phyloP scores from a whole-genome alignment of 2,113 vertebrate species.

The Kryptolebias marmoratus region DNA sequence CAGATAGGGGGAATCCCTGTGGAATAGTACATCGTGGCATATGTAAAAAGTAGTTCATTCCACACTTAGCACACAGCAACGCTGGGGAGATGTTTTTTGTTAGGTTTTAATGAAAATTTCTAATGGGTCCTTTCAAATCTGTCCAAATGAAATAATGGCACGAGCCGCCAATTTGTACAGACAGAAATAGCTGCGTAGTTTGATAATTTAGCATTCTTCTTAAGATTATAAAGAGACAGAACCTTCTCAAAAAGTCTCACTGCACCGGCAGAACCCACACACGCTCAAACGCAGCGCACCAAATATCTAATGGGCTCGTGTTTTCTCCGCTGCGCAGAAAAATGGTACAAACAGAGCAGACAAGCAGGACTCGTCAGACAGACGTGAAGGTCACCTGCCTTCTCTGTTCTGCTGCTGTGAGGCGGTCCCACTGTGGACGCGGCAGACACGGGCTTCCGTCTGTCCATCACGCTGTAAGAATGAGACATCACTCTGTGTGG shows the following conservation, averaged over 20 bases:
- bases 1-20: slow-evolving; percentile 67
- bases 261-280: slow-evolving; percentile 36
- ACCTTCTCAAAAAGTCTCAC: slow-evolving; percentile 38
- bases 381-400: slow-evolving; percentile 75
- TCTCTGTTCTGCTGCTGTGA: slow-evolving; percentile 47
- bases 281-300: slow-evolving; percentile 27
- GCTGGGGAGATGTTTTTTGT: slow-evolving; percentile 77
- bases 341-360: slow-evolving; percentile 66
- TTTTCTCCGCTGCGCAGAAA: slow-evolving; percentile 67
- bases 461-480: slow-evolving; percentile 32
- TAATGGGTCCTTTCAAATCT: slow-evolving; percentile 77
- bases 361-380: slow-evolving; percentile 66
- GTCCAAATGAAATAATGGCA: slow-evolving; percentile 75
- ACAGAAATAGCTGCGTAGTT: slow-evolving; percentile 75
- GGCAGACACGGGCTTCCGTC: slow-evolving; percentile 38
- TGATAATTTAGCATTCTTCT: slow-evolving; percentile 60
- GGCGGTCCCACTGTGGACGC: slow-evolving; percentile 47
- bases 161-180: slow-evolving; percentile 53
- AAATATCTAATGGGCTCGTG: slow-evolving; percentile 51
- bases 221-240: slow-evolving; percentile 54
- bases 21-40: slow-evolving; percentile 73
- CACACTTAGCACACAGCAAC: slow-evolving; percentile 76
- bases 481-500: slow-evolving; percentile 4
- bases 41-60: slow-evolving; percentile 81
- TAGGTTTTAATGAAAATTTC: slow-evolving; percentile 77